Conservation (phyloP, 2,888 invertebrate species). For the Hedychridium roseum region DNA sequence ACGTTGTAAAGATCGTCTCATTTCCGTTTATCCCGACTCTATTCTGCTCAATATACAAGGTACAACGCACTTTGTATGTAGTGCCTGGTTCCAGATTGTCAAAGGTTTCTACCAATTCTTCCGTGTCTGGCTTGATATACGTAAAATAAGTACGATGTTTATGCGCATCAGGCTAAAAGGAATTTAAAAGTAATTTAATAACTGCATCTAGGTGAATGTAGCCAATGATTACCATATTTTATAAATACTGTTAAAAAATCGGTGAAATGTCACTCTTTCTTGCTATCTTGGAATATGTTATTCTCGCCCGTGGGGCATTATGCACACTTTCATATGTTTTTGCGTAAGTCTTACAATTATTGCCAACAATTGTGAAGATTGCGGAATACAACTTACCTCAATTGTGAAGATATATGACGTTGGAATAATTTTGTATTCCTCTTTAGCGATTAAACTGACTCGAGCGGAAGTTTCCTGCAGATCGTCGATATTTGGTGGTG, state of each 20-base stretch:
- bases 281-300: too few relatives aligned
- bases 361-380: too few relatives aligned
- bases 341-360: too few relatives aligned
- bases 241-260: too few relatives aligned
- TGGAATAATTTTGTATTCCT: constrained; percentile 21
- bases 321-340: too few relatives aligned
- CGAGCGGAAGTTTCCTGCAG: constrained; percentile 22
- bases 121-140: constrained; percentile 10
- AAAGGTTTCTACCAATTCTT: constrained; percentile 4
- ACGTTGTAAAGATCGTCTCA: constrained; percentile 21
- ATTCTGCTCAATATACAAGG: constrained; percentile 2
- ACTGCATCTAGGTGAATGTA: too few relatives aligned
- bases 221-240: too few relatives aligned
- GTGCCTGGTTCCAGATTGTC: constrained; percentile 24
- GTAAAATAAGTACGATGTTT: too few relatives aligned
- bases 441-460: constrained; percentile 9
- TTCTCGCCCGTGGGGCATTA: too few relatives aligned
- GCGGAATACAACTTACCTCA: constrained; percentile 28
- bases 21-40: constrained; percentile 1
- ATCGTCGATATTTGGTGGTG: constrained; percentile 13
- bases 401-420: constrained; percentile 19
- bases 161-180: too few relatives aligned
- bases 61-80: constrained; percentile 16
- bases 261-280: too few relatives aligned
- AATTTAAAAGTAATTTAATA: too few relatives aligned